Conservation (phyloP, 2,113 vertebrate species). For the Aptenodytes patagonicus region DNA sequence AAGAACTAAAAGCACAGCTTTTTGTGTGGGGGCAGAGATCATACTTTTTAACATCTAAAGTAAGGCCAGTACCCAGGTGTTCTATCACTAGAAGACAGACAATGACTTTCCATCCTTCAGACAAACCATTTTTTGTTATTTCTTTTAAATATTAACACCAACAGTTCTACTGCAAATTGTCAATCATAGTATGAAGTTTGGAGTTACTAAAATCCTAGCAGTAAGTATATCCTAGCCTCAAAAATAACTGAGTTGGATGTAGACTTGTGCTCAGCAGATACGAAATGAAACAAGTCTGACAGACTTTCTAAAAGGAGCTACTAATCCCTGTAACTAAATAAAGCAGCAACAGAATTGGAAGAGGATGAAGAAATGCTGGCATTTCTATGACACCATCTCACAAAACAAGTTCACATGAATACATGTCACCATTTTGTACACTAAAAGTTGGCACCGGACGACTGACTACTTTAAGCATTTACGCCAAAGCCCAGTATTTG, state of each 20-base stretch:
- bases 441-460: neutral
- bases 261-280: neutral
- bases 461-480: neutral
- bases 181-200: neutral
- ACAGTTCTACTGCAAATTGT: neutral
- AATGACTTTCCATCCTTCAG: neutral
- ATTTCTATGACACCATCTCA: conserved; percentile 14
- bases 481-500: neutral
- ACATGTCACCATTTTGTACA: neutral
- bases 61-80: neutral
- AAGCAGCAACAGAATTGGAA: conserved; percentile 10
- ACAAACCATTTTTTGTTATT: neutral
- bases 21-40: neutral
- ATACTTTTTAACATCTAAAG: neutral
- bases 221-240: neutral
- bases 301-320: conserved; percentile 40
- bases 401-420: neutral
- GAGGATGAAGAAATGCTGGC: neutral
- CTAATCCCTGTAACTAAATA: conserved; percentile 62
- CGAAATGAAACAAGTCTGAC: conserved; percentile 17
- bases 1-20: neutral
- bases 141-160: neutral
- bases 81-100: neutral
- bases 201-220: neutral
- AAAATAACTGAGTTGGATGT: neutral